A percentile compares a stretch with the other conserved stretches of the same genome.
Conservation (phyloP, 2,888 invertebrate species). For the Bhutanitis thaidina region DNA sequence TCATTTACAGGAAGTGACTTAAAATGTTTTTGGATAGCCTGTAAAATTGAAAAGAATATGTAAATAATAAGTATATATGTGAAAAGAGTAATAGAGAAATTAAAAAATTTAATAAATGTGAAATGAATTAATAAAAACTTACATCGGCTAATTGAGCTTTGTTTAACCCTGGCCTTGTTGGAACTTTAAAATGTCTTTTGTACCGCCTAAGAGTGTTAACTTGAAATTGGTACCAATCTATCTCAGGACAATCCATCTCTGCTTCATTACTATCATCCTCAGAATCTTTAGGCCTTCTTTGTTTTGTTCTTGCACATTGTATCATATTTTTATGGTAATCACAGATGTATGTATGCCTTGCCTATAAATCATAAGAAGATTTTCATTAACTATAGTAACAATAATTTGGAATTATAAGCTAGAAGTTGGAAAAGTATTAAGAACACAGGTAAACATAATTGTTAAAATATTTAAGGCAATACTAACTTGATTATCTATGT, state of each 20-base stretch:
- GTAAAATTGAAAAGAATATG: slow-evolving; percentile 48
- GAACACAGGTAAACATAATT: neutral
- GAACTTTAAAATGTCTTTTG: slow-evolving; percentile 95
- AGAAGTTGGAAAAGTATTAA: too few relatives aligned
- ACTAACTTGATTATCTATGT: slow-evolving; percentile 84
- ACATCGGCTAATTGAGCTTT: slow-evolving; percentile 98
- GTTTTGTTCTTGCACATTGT: slow-evolving; percentile 95
- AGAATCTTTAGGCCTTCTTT: slow-evolving; percentile 92
- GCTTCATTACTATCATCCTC: slow-evolving; percentile 96
- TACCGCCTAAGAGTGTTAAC: slow-evolving; percentile 96
- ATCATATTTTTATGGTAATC: slow-evolving; percentile 97
- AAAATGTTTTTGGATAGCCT: slow-evolving; percentile 97
- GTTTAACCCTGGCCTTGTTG: slow-evolving; percentile 94
- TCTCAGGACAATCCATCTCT: slow-evolving; percentile 94
- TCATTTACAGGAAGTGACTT: slow-evolving; percentile 96
- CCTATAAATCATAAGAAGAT: slow-evolving; percentile 74
- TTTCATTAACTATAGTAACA: neutral
- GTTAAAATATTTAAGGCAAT: neutral
- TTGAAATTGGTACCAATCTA: slow-evolving; percentile 95
- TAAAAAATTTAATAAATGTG: too few relatives aligned
- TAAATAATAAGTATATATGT: neutral
- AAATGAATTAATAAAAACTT: slow-evolving; percentile 47
- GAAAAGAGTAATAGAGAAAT: neutral
- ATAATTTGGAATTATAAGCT: too few relatives aligned
- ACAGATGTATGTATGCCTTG: slow-evolving; percentile 97